Conservation (phyloP, 2,888 invertebrate genomes). For the Liodrosophila aerea region DNA sequence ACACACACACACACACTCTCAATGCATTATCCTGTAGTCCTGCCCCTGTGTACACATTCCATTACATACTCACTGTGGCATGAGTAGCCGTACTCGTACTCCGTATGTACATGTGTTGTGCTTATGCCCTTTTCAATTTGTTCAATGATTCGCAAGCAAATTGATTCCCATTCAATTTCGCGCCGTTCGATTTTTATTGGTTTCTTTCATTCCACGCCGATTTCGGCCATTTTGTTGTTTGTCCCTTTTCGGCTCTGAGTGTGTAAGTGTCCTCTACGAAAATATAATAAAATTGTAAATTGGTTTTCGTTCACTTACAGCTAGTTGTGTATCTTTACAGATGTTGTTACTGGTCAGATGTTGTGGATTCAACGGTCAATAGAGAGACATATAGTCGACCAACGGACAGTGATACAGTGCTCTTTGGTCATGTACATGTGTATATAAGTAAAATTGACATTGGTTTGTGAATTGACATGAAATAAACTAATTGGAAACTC, state of each 20-base stretch:
- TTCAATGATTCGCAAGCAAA: slow-evolving; percentile 81
- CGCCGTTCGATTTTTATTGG: slow-evolving; percentile 77
- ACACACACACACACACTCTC: not conserved
- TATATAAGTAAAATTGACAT: slow-evolving; percentile 53
- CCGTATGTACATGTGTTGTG: slow-evolving; percentile 40
- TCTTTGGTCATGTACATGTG: too few species aligned
- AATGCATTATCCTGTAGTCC: slow-evolving; percentile 33
- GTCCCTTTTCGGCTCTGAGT: slow-evolving; percentile 30
- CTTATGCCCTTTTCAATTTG: slow-evolving; percentile 78
- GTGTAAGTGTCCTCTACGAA: slow-evolving; percentile 44
- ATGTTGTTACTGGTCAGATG: slow-evolving; percentile 71
- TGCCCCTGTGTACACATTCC: slow-evolving; percentile 13
- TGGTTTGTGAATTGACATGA: slow-evolving; percentile 42
- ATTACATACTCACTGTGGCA: slow-evolving; percentile 11
- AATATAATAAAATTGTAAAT: slow-evolving; percentile 77
- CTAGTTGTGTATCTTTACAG: slow-evolving; percentile 63
- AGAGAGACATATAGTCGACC: slow-evolving; percentile 3
- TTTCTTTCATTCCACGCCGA: slow-evolving; percentile 45
- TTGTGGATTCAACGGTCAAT: slow-evolving; percentile 34
- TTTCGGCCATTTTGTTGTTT: slow-evolving; percentile 51
- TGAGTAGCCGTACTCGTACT: slow-evolving; percentile 24
- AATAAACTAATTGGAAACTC: slow-evolving; percentile 73
- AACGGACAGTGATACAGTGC: not conserved
- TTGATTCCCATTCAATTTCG: slow-evolving; percentile 79
- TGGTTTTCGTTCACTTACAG: slow-evolving; percentile 69